Evolutionary conservation across 1,140 invertebrate genomes (phyloP).

Genomic region (Doryteuthis pealeii): DNA sequence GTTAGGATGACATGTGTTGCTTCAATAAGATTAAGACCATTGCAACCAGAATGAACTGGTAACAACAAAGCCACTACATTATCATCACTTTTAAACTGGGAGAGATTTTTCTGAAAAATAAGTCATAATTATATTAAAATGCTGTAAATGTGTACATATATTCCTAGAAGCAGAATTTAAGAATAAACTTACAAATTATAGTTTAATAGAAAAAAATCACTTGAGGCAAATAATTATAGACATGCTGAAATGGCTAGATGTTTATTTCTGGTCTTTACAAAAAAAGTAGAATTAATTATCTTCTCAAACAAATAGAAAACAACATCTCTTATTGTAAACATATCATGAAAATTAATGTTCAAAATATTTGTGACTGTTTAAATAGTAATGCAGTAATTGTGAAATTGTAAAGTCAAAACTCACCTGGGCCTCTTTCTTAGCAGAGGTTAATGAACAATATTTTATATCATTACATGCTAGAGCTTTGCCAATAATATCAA

Average conservation of each 20-base stretch:
- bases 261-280: too few species aligned
- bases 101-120: conserved; percentile 48
- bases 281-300: too few species aligned
- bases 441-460: conserved; percentile 54
- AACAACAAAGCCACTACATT: conserved; percentile 69
- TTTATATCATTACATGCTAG: conserved; percentile 67
- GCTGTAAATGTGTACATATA: too few species aligned
- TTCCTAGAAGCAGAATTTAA: not conserved
- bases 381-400: too few species aligned
- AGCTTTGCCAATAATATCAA: conserved; percentile 68
- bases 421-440: conserved; percentile 60
- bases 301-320: too few species aligned
- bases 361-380: too few species aligned
- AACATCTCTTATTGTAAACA: too few species aligned
- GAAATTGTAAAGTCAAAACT: conserved; percentile 20
- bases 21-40: conserved; percentile 79
- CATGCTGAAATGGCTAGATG: too few species aligned
- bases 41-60: conserved; percentile 70
- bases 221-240: too few species aligned
- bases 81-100: conserved; percentile 51
- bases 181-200: not conserved
- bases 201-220: not conserved
- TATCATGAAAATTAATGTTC: too few species aligned
- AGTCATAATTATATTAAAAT: not conserved
- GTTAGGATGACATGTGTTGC: conserved; percentile 77